These are phyloP conservation scores for Centruroides sculpturatus DNA, from an alignment of 1,140 invertebrate species.

Conservation along the genomic window DNA sequence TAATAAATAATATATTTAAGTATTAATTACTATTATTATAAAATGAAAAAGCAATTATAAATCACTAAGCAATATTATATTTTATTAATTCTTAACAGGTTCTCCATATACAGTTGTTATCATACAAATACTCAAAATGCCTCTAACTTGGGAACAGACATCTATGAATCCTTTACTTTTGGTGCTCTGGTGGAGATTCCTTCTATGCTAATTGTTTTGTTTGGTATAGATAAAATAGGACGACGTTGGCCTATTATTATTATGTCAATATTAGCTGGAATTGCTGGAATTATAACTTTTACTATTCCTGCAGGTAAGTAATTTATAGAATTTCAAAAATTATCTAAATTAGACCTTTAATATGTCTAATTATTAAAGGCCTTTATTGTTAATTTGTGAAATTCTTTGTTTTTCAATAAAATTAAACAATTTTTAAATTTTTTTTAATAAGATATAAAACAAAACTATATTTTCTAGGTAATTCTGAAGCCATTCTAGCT, in stretches of 20 bases:
- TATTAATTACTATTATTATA: too few species aligned
- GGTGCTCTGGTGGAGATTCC: conserved; percentile 19
- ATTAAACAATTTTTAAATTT: too few species aligned
- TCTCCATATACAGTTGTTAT: conserved; percentile 14
- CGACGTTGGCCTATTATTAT: conserved; percentile 25
- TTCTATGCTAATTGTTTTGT: conserved; percentile 16
- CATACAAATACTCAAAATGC: conserved; percentile 17
- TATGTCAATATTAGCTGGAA: conserved; percentile 22
- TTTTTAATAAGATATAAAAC: too few species aligned
- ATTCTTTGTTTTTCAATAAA: too few species aligned
- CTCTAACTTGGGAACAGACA: conserved; percentile 14
- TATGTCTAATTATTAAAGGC: too few species aligned
- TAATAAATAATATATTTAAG: too few species aligned
- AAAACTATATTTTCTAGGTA: background rate
- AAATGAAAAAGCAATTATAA: too few species aligned
- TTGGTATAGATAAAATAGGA: conserved; percentile 21
- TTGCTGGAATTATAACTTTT: conserved; percentile 23
- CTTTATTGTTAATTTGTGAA: too few species aligned
- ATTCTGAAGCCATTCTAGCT: conserved; percentile 1
- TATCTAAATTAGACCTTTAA: too few species aligned
- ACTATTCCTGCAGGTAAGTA: conserved; percentile 17
- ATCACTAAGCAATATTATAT: background rate
- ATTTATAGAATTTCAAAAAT: background rate
- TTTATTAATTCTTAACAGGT: conserved; percentile 3
- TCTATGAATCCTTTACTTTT: conserved; percentile 15